These are phyloP conservation scores for Cotesia typhae DNA, from an alignment of 1,140 invertebrate genomes.

Conservation along the genomic window DNA sequence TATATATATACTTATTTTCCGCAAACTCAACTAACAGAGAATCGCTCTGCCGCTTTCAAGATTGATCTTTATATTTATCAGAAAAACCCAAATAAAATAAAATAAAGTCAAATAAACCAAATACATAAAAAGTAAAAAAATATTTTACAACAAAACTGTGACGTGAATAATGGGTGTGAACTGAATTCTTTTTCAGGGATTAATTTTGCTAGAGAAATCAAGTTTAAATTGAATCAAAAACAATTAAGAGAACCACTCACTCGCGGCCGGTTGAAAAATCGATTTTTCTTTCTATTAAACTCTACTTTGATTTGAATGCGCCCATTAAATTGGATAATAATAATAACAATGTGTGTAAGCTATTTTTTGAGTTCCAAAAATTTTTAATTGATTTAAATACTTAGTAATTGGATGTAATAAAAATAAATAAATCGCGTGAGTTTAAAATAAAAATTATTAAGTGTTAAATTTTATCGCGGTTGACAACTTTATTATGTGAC, in stretches of 20 bases:
- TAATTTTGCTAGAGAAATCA: slow-evolving; percentile 21
- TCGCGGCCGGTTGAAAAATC: not conserved
- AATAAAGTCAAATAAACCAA: too few species aligned
- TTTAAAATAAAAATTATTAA: too few species aligned
- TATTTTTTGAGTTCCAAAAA: too few species aligned
- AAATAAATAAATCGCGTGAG: too few species aligned
- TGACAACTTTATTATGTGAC: too few species aligned
- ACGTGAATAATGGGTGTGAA: slow-evolving; percentile 27
- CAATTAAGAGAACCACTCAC: slow-evolving; percentile 4
- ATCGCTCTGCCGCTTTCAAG: slow-evolving; percentile 28
- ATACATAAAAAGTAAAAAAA: too few species aligned
- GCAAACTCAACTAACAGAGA: not conserved
- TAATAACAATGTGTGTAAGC: too few species aligned
- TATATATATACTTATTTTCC: slow-evolving; percentile 1
- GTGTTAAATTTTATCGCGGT: too few species aligned
- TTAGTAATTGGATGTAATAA: too few species aligned
- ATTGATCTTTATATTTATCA: slow-evolving; percentile 36
- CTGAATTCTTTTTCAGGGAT: slow-evolving; percentile 9
- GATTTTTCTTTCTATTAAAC: not conserved
- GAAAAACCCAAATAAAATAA: slow-evolving; percentile 2
- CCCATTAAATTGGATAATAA: not conserved
- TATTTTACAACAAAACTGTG: not conserved
- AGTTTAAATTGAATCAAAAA: not conserved
- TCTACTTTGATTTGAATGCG: too few species aligned
- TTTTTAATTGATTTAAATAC: too few species aligned